Percentiles rank a stretch among this genome's conserved stretches.
phyloP scores from a whole-genome alignment of 2,888 invertebrate genomes.

The Watsonalla binaria region DNA sequence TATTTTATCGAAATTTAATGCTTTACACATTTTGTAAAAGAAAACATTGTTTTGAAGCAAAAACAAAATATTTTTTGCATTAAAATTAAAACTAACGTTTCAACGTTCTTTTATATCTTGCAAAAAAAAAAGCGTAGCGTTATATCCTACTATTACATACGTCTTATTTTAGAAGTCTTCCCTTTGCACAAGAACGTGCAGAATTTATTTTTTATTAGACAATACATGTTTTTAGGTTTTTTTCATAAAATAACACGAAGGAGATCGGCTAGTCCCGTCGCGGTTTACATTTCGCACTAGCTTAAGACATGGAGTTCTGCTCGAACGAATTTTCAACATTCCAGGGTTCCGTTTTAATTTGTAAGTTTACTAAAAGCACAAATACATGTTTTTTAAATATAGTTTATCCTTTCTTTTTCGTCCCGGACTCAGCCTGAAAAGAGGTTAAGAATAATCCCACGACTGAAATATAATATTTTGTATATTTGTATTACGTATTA shows the following conservation, averaged over 20 bases:
- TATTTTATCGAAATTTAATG: conserved; percentile 48
- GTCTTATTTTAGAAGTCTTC: no score
- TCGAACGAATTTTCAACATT: conserved; percentile 70
- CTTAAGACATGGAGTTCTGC: conserved; percentile 54
- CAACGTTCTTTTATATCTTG: no score
- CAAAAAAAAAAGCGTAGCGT: no score
- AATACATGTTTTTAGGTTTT: conserved; percentile 1
- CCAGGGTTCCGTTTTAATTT: conserved; percentile 54
- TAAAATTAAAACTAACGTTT: conserved; percentile 1
- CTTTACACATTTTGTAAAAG: conserved; percentile 1
- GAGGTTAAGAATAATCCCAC: conserved; percentile 32
- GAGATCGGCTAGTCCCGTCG: conserved; percentile 69
- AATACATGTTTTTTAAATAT: conserved; percentile 21
- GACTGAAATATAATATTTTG: conserved; percentile 59
- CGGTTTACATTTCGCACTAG: conserved; percentile 67
- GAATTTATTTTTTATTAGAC: no score
- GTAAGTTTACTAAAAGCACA: conserved; percentile 57
- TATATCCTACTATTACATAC: no score
- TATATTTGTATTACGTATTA: conserved; percentile 55
- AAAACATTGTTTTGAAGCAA: no score
- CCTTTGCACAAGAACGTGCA: no score
- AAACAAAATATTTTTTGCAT: no score
- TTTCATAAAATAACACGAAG: conserved; percentile 56
- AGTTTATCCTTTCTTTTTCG: conserved; percentile 7
- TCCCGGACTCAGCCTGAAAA: conserved; percentile 1